Evolutionary conservation across 2,113 vertebrate species (phyloP), one percentile per base, ranked within the genome.

Genomic region (Deroptyus accipitrinus): DNA sequence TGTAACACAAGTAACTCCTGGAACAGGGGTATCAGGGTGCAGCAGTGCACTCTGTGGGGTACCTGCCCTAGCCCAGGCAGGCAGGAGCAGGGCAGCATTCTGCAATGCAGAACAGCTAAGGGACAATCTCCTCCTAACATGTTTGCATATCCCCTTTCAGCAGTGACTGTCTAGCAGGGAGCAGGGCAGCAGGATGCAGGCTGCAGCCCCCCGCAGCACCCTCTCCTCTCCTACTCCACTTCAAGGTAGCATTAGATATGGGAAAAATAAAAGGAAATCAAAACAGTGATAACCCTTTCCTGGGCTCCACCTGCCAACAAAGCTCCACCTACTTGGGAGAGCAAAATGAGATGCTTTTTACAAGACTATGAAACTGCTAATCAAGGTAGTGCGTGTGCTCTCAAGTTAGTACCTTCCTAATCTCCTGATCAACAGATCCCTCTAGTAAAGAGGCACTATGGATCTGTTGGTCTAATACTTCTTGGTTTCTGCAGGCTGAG

Each of bases 81-180:
- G 83, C 72, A 83, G 82, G 48, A 73, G 67, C 75, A 55, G 68
- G 44, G 41, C 88, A 90, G 52, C 35, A 3, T 30, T 23, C 42
- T 68, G 48, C 74, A 78, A 5, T 37, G 7, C 20, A 9, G 72
- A 39, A n/a, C 11, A 3, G 77, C 73, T 30, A 37, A 25, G 44
- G 49, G 28, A 22, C 61, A 63, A 39, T 39, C 0, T 20, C 49
- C 41, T 61, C 44, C 63, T 17, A 30, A 15, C 0, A 1, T 0
- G 0, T 10, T 8, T 9, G 2, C 3, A 67, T 41, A 15, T 18
- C 35, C 46, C 28, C 44, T 37, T 42, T 27, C 68, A 77, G 52
- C 48, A 76, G 67, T 0, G 28, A 17, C 44, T 17, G 39, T 2
- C 16, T 17, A 2, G 9, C 23, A 31, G 48, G 30, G 46, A 79